Base-by-base conservation (phyloP, 2,888 invertebrate genomes). In the Volucella inanis region DNA sequence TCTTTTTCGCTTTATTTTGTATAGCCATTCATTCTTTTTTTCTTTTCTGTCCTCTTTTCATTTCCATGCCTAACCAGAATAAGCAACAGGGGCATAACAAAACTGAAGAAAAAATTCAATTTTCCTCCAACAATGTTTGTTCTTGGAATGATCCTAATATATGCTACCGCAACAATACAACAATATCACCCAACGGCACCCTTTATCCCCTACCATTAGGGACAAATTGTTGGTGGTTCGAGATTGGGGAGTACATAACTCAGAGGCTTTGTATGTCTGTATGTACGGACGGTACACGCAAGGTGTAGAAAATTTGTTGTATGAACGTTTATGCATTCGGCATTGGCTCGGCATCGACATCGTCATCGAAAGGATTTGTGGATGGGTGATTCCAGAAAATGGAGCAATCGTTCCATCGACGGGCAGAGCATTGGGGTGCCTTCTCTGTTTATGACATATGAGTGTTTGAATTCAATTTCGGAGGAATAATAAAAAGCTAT, bases 381-480 rank as follows among this genome's bases (percentile, higher is more conserved):
- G 49, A 15, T 68, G 47, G 64, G 54, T 31, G 41, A 8, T 4
- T n/a, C 9, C 22, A 10, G 38, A 11, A 10, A 8, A 12, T 10
- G 8, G 18, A n/a, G 14, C 22, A 62, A 18, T 47, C 62, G 38
- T 55, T 8, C 38, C 11, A 11, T 11, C 14, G 49, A 10, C 31
- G 41, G 14, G 10, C n/a, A 18, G 12, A 31, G 6, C 31, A 31
- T 15, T 9, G 18, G 43, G 22, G 6, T 8, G 45, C 10, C 8
- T 14, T 54, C 11, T 49, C 85, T 85, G 85, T 49, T 85, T 85
- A 81, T 85, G 85, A 85, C 85, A 85, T 85, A 81, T 81, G 68
- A 85, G 81, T 85, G 71, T 85, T 81, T 85, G 81, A 81, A 85
- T 85, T 85, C 85, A 81, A 85, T 85, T 85, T 85, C 67, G 67